Conservation (phyloP, 2,113 vertebrate species). For the Nycticorax nycticorax region DNA sequence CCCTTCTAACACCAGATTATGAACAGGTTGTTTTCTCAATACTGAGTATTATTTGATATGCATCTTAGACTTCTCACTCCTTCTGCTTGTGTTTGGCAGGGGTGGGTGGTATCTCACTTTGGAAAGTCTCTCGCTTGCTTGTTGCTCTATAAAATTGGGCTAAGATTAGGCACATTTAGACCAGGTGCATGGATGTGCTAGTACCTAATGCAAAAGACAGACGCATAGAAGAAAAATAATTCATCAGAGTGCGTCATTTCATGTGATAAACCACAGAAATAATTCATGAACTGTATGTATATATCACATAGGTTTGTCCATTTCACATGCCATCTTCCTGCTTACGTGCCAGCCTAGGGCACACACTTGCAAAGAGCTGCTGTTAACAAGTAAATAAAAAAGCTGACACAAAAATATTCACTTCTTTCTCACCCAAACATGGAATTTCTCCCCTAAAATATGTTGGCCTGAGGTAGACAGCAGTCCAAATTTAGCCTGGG, state of each 20-base stretch:
- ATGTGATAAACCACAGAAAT: neutral
- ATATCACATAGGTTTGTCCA: neutral
- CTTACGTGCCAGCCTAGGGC: neutral
- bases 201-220: neutral
- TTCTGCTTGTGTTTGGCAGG: neutral
- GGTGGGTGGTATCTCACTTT: neutral
- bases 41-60: neutral
- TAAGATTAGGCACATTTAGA: neutral
- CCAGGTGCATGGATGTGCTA: neutral
- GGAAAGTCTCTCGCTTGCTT: neutral
- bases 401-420: neutral
- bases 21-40: neutral
- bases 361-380: neutral
- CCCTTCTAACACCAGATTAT: neutral
- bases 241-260: rapidly evolving
- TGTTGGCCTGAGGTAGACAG: neutral
- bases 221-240: neutral
- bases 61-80: neutral
- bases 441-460: neutral
- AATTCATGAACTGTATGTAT: neutral
- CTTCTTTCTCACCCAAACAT: neutral
- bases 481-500: neutral
- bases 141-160: neutral
- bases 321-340: neutral
- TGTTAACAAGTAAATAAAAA: neutral